Evolutionary conservation across 2,113 vertebrate species (phyloP).

Genomic region (Pygoscelis antarcticus): DNA sequence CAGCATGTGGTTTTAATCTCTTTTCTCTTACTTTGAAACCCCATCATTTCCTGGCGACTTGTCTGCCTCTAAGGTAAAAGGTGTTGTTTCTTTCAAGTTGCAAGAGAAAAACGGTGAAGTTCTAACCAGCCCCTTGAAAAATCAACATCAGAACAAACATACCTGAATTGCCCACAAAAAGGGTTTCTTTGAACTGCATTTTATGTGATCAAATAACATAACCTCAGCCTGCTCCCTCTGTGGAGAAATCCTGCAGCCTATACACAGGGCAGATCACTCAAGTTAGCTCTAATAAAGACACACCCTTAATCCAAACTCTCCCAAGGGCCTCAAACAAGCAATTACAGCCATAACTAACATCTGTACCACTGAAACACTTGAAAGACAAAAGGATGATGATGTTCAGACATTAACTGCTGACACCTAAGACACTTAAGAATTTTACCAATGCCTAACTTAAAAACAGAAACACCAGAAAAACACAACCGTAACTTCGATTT

Average conservation of each 20-base stretch:
- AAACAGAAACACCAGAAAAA: neutral
- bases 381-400: conserved; percentile 25
- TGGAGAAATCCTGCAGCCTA: neutral
- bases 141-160: conserved; percentile 36
- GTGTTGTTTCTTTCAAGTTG: conserved; percentile 33
- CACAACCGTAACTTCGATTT: neutral
- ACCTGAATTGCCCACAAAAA: conserved; percentile 24
- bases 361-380: neutral
- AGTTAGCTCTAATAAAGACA: neutral
- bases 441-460: neutral
- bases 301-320: conserved; percentile 25
- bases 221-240: conserved; percentile 8
- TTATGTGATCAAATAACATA: conserved; percentile 4
- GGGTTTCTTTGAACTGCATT: neutral
- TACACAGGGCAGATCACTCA: neutral
- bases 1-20: conserved; percentile 62
- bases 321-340: conserved; percentile 22
- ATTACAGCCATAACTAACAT: neutral
- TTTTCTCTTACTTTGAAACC: conserved; percentile 61
- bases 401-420: neutral
- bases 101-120: neutral
- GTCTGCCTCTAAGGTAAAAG: conserved; percentile 28
- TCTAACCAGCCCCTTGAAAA: conserved; percentile 6
- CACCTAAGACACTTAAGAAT: neutral
- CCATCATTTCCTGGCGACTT: conserved; percentile 46